Evolutionary conservation across 2,113 vertebrate genomes (phyloP), one percentile per base, ranked within the genome.

Genomic region (Noturus placidus): DNA sequence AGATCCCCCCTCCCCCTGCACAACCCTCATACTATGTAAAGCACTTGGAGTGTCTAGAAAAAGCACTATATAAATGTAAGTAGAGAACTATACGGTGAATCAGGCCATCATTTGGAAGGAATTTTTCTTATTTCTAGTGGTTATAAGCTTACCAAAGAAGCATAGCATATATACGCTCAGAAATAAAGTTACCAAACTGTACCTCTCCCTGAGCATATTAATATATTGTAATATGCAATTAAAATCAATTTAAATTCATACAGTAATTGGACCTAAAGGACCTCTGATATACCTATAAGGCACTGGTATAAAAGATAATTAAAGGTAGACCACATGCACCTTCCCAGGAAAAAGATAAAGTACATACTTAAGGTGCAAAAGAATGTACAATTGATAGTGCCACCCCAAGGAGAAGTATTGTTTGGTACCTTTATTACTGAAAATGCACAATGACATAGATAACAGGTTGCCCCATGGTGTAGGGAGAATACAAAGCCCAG

Each of bases 401-500:
- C 14, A 33, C 17, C 50, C 27, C 15, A 56, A 33, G n/a, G 78
- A 57, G 8, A 80, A 57, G 15, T 22, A 54, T 1, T 20, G 19
- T 57, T 42, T 80, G 3, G 30, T 22, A 13, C n/a, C 54, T 33
- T 57, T 76, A 72, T 72, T 76, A 54, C 19, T 22, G 54, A 57
- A 4, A 22, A 30, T 35, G 11, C 30, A 80, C 17, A 35, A 11
- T 80, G 52, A 80, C 78, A 79, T 33, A 80, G 50, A 19, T 54
- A 56, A 80, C 17, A 56, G 30, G 52, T 33, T 20, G 7, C 7
- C 77, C 17, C 1, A 20, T 57, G 15, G 78, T 57, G 52, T 22
- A 52, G n/a, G 77, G 77, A 80, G 77, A 80, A 57, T 80, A 57
- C 27, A 80, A 80, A 5, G 52, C 17, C 77, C 77, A 56, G 50